Evolutionary conservation across 2,888 invertebrate genomes (phyloP).

Genomic region (Stenchaetothrips biformis): DNA sequence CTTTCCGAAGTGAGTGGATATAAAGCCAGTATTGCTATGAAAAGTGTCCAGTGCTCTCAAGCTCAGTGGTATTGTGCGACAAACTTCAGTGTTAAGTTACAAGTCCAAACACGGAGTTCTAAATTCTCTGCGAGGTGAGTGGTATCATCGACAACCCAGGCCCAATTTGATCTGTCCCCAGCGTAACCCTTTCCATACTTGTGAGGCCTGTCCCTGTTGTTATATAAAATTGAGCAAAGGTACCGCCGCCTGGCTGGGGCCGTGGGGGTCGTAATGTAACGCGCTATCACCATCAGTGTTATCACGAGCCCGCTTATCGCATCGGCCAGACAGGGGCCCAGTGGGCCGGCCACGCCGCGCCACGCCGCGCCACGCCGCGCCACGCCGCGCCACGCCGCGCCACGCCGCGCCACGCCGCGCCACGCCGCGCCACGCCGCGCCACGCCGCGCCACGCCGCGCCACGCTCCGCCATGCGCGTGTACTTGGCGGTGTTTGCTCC

Average conservation of each 20-base stretch:
- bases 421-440: too few relatives aligned
- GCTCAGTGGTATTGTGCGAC: not conserved
- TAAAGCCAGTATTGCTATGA: not conserved
- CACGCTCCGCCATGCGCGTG: not conserved
- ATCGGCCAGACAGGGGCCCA: not conserved
- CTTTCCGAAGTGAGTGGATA: not conserved
- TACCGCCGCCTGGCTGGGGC: not conserved
- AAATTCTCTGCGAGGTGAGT: not conserved
- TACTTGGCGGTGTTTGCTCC: not conserved
- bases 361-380: not conserved
- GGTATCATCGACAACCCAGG: not conserved
- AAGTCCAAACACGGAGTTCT: not conserved
- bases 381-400: too few relatives aligned
- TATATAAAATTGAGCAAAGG: too few relatives aligned
- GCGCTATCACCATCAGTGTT: not conserved
- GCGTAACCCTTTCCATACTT: too few relatives aligned
- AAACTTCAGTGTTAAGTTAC: not conserved
- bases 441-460: not conserved
- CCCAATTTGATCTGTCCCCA: too few relatives aligned
- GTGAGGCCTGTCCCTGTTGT: too few relatives aligned
- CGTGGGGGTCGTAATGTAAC: too few relatives aligned
- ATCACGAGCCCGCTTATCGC: constrained; percentile 1
- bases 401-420: too few relatives aligned
- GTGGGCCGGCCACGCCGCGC: not conserved
- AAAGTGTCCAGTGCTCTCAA: not conserved